A percentile compares a stretch with the other conserved stretches of the same genome.
phyloP scores from a whole-genome alignment of 2,797 vertebrate genomes.

The Varecia variegata region DNA sequence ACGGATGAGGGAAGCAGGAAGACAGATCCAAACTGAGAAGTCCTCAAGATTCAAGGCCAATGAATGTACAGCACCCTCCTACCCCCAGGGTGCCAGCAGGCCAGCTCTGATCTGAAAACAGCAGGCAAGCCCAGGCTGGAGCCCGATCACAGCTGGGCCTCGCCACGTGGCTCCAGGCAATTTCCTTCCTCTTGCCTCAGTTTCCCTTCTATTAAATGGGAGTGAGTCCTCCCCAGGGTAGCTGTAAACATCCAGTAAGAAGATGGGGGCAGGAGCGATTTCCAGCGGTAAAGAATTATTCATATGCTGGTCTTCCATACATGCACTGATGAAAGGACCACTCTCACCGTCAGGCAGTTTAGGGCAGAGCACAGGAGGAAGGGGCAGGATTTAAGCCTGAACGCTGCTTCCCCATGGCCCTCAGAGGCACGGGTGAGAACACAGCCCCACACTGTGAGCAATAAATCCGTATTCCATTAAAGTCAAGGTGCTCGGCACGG shows the following conservation, averaged over 20 bases:
- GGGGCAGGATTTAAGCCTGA: not conserved
- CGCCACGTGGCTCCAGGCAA: not conserved
- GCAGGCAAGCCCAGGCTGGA: not conserved
- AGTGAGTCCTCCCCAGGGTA: not conserved
- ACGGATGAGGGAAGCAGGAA: not conserved
- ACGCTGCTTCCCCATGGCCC: not conserved
- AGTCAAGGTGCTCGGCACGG: not conserved
- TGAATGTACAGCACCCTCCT: not conserved
- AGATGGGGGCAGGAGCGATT: not conserved
- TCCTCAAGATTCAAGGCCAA: not conserved
- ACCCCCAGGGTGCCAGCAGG: not conserved
- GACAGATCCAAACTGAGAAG: not conserved
- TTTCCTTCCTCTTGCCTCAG: not conserved
- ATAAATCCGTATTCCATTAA: not conserved
- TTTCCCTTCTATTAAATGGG: not conserved
- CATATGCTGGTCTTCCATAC: not conserved
- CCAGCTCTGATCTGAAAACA: not conserved
- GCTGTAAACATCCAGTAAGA: not conserved
- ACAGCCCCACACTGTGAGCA: not conserved
- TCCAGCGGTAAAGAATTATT: not conserved
- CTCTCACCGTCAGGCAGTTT: not conserved
- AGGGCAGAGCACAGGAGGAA: not conserved
- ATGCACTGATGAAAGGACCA: not conserved
- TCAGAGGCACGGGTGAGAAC: not conserved
- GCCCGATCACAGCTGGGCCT: not conserved